Evolutionary conservation across 37 sponge, comb jelly and placozoan genomes (phyloP), one percentile per base, ranked within the genome.

Genomic region (Chondrilla cf. caribensis): DNA sequence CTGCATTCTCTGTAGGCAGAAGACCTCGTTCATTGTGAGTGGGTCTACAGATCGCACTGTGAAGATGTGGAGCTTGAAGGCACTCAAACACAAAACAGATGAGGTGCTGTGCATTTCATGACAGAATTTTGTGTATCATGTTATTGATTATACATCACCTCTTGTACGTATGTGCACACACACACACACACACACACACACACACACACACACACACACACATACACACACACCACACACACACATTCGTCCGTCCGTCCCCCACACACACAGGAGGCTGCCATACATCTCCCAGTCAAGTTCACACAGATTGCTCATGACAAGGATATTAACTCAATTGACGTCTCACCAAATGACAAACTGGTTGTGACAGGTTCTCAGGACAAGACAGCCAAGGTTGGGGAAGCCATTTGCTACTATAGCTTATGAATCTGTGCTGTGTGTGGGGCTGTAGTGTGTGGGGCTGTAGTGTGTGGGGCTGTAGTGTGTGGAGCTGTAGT

Each of bases 301-400:
- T 91, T 71, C 62, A 95, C 96, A 8, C 84, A 92, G 58, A 35
- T 88, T 41, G 93, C 90, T 26, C 95, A 97, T 65, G 85, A 89
- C 19, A 94, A 96, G 90, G 99, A 96, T 42, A 92, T 99, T 41
- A 96, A 96, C 66, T 81, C 97, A 64, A 54, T 99, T 37, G 89
- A 92, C 82, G 86, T 99, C 33, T 88, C 99, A 11, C 99, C 99
- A 39, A 99, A 99, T 81, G 91, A 99, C 72, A 94, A 94, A 70
- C 81, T 96, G 26, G 78, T 99, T 51, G 95, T 89, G 1, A 94
- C 93, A 71, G 99, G 93, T 5, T 94, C 95, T 26, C 93, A 94
- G 40, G 99, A 99, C 79, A 92, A 90, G 51, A 94, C 95, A 58
- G 99, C 96, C 35, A 95, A 94, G 84, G 94, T 98, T n/a, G n/a